A percentile compares a stretch with the other conserved stretches of the same genome.
Evolutionary conservation across 1,140 invertebrate genomes (phyloP).

Genomic region (Coenobita brevimanus): DNA sequence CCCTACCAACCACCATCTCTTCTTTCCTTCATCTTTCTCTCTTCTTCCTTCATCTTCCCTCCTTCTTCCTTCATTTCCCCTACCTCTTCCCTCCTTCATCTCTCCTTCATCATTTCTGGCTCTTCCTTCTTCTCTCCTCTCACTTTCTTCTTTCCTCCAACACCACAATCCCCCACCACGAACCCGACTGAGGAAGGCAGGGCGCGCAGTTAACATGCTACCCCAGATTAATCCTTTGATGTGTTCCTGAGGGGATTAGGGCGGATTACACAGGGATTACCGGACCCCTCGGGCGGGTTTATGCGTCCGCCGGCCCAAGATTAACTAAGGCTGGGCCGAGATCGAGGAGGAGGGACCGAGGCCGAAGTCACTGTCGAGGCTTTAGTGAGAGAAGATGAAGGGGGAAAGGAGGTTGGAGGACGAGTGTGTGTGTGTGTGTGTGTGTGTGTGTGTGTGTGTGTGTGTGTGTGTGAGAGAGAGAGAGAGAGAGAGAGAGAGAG

Average conservation of each 20-base stretch:
- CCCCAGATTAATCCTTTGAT: conserved; percentile 35
- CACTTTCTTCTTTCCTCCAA: too few species aligned
- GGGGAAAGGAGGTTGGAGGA: neutral
- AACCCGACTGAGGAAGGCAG: conserved; percentile 10
- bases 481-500: neutral
- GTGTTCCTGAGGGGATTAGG: conserved; percentile 38
- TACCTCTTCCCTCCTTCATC: too few species aligned
- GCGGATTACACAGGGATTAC: conserved; percentile 28
- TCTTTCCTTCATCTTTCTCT: neutral
- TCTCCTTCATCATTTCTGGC: too few species aligned
- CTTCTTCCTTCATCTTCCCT: neutral
- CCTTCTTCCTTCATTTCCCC: too few species aligned
- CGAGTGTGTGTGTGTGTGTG: neutral
- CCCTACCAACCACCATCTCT: neutral
- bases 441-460: conserved; percentile 16
- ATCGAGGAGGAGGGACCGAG: neutral
- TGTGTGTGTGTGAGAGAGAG: neutral
- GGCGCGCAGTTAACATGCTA: conserved; percentile 37
- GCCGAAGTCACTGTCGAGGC: neutral
- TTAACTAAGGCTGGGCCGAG: neutral
- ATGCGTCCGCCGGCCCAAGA: neutral
- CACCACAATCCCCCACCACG: too few species aligned
- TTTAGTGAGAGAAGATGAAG: neutral
- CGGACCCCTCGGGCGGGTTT: neutral
- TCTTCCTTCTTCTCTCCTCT: too few species aligned